These are phyloP conservation scores for Sylvicola fuscatus DNA, from an alignment of 2,888 invertebrate genomes.

Conservation along the genomic window DNA sequence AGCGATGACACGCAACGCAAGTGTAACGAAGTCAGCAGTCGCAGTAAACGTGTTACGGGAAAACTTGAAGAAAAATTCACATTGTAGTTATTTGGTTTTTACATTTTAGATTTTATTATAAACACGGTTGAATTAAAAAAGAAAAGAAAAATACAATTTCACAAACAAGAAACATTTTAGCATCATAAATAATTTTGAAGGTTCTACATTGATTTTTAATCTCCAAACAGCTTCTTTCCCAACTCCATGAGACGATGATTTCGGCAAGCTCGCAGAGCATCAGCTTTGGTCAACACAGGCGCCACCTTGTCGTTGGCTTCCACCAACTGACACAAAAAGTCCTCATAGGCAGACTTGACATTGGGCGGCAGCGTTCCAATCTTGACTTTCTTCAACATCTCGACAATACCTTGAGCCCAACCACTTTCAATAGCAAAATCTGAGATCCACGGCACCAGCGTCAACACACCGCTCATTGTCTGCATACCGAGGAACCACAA, in stretches of 20 bases:
- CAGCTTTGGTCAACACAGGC: slow-evolving; percentile 58
- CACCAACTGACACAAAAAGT: slow-evolving; percentile 66
- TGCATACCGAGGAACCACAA: slow-evolving; percentile 91
- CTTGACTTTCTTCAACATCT: slow-evolving; percentile 62
- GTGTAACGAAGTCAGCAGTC: too few relatives aligned
- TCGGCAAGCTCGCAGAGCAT: slow-evolving; percentile 63
- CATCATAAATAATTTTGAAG: too few relatives aligned
- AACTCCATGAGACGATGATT: slow-evolving; percentile 78
- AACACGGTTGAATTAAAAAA: too few relatives aligned
- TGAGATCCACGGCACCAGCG: slow-evolving; percentile 70
- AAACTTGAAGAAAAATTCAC: too few relatives aligned
- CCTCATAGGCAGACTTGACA: slow-evolving; percentile 77
- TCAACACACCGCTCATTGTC: slow-evolving; percentile 64
- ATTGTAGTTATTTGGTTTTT: too few relatives aligned
- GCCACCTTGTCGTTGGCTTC: slow-evolving; percentile 57
- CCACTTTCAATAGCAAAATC: slow-evolving; percentile 84
- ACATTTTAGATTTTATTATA: too few relatives aligned
- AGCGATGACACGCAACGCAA: too few relatives aligned
- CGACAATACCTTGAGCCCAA: slow-evolving; percentile 79
- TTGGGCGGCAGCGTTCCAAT: slow-evolving; percentile 62
- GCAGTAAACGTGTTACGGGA: too few relatives aligned
- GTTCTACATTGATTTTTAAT: slow-evolving; percentile 32
- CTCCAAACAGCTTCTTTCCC: slow-evolving; percentile 72
- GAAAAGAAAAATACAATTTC: too few relatives aligned
- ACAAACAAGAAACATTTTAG: too few relatives aligned